Evolutionary conservation across 1,140 invertebrate genomes (phyloP).

Genomic region (Pollicipes pollicipes): DNA sequence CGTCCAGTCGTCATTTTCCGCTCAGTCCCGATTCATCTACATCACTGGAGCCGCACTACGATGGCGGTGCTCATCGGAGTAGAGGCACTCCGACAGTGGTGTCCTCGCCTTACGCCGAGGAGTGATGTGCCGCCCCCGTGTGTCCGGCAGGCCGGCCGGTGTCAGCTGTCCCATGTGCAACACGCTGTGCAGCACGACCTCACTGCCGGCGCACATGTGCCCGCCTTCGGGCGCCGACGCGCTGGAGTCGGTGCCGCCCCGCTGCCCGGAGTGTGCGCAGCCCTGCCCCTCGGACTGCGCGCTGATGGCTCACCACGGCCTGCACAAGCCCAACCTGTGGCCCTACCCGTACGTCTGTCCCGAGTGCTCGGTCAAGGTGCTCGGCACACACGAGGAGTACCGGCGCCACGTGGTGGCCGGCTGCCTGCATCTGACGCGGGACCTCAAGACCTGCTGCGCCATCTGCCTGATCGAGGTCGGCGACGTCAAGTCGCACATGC

Average conservation of each 20-base stretch:
- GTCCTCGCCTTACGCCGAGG: too few relatives aligned
- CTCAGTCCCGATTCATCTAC: too few relatives aligned
- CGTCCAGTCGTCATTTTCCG: too few relatives aligned
- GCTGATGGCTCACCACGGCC: neutral
- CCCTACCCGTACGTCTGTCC: constrained; percentile 4
- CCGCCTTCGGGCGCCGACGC: neutral
- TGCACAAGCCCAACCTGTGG: constrained; percentile 1
- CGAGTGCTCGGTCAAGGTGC: neutral
- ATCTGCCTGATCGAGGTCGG: constrained; percentile 4
- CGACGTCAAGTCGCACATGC: neutral
- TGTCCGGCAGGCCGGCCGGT: neutral
- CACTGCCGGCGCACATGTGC: neutral
- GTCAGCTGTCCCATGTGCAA: constrained; percentile 3
- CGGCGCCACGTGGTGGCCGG: neutral
- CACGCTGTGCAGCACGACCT: neutral
- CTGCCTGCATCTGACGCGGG: neutral
- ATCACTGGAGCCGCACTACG: too few relatives aligned
- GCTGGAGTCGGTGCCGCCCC: neutral
- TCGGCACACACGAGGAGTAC: neutral
- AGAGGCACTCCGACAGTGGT: too few relatives aligned
- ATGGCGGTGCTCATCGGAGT: too few relatives aligned
- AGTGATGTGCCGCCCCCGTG: neutral
- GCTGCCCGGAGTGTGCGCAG: neutral
- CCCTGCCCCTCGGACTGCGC: neutral
- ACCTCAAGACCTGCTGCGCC: neutral